Base-by-base conservation (phyloP, 2,113 vertebrate genomes). In the Ophiodon elongatus region DNA sequence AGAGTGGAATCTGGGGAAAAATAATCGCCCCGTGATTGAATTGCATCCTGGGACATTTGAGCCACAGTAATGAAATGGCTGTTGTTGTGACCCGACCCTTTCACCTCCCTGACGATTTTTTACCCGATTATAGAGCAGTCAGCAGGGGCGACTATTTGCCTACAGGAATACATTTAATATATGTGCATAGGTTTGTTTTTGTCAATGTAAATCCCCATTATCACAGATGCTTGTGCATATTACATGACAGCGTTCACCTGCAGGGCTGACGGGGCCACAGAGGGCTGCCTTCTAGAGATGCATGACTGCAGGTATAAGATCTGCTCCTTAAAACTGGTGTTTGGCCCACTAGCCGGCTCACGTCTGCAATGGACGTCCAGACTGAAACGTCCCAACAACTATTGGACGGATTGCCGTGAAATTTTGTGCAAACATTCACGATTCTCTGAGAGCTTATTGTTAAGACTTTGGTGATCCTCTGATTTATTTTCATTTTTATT, bases 61-160 rank as follows among this genome's bases (percentile, higher is more conserved):
- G 89, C 89, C 85, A 76, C 83, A 57, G 75, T 95, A 94, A 95
- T 95, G 95, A 95, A 93, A 93, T 93, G 92, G 92, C 92, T 92
- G 89, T 92, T 93, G 91, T 94, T 68, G 89, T 91, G 92, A 89
- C 93, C 92, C 67, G 79, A 91, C 89, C 89, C 85, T 71, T 79
- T 91, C 87, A 90, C 91, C 90, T 82, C 84, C 57, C 37, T 23
- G 71, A 29, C 8, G 19, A 75, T 92, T 91, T 86, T 89, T 92
- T 85, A 94, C 89, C 89, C 85, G 92, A 94, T 95, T 94, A 95
- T 78, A 84, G 90, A 73, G 79, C 80, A 78, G 71, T 54, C 79
- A 41, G 83, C 83, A 79, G 75, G 83, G 91, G 91, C 74, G 93
- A 94, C 86, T 90, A 94, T 94, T 93, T 94, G 92, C 91, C 90